phyloP scores from a whole-genome alignment of 2,113 vertebrate species.

The Pollachius pollachius region DNA sequence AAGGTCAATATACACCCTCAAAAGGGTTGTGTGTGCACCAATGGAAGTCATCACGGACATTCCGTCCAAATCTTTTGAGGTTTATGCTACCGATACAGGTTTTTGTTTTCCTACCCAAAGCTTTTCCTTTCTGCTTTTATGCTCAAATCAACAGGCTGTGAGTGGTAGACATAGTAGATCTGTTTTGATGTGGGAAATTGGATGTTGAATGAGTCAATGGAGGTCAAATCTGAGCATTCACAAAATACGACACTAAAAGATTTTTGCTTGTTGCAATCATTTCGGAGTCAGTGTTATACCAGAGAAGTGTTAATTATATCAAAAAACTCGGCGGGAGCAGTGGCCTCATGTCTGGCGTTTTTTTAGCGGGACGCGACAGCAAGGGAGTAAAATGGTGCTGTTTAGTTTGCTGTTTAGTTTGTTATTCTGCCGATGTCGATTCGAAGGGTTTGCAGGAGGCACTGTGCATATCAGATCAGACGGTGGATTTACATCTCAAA shows the following conservation, averaged over 20 bases:
- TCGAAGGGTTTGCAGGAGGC: neutral
- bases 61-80: too few species aligned
- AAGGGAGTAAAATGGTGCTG: neutral
- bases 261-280: neutral
- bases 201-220: constrained; percentile 41
- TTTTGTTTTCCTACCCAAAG: too few species aligned
- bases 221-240: constrained; percentile 26
- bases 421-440: constrained; percentile 7
- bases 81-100: too few species aligned
- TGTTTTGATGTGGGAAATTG: constrained; percentile 20
- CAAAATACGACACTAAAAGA: constrained; percentile 11
- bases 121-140: too few species aligned
- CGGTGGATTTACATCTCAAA: constrained; percentile 44
- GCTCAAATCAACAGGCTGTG: too few species aligned
- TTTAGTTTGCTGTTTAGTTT: constrained; percentile 8
- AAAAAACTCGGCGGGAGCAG: neutral
- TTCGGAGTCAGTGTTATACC: neutral
- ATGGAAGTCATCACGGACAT: too few species aligned
- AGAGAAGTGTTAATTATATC: neutral
- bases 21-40: too few species aligned
- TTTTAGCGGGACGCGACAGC: neutral
- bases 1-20: too few species aligned
- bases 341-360: neutral
- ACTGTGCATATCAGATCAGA: constrained; percentile 36
- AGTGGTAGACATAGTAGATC: neutral